A percentile compares a stretch with the other conserved stretches of the same genome.
phyloP scores from a whole-genome alignment of 64 coral and sea anemone genomes.

The Montipora cactus region DNA sequence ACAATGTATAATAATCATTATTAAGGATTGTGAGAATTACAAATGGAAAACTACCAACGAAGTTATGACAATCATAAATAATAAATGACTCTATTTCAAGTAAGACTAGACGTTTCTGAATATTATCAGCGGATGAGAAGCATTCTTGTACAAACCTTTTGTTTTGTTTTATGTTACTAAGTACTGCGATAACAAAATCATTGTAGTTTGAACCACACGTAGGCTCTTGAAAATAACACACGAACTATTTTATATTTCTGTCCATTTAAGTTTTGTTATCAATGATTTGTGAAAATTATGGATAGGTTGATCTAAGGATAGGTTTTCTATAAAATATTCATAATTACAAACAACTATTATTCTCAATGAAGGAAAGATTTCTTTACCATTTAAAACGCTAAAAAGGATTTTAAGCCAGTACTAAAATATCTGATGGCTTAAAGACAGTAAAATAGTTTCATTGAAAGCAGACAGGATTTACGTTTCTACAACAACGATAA shows the following conservation, averaged over 20 bases:
- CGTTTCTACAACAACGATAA: not conserved
- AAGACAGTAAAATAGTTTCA: not conserved
- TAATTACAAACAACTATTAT: not conserved
- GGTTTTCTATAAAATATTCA: constrained; percentile 38
- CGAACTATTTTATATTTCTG: not conserved
- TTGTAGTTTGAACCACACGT: not conserved
- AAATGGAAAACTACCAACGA: not conserved
- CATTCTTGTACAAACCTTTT: not conserved
- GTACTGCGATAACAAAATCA: not conserved
- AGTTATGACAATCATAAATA: constrained; percentile 39
- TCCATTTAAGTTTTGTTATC: not conserved
- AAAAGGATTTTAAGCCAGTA: not conserved
- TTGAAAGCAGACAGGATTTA: not conserved
- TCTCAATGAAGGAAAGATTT: not conserved
- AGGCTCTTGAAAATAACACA: not conserved
- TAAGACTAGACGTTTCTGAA: not conserved
- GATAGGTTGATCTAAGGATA: not conserved
- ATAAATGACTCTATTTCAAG: constrained; percentile 1
- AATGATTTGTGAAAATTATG: not conserved
- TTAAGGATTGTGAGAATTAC: not conserved
- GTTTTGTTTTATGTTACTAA: not conserved
- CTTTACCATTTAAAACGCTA: not conserved
- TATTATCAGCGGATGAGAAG: not conserved
- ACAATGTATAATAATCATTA: not conserved
- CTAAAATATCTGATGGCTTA: not conserved